These are phyloP conservation scores for Parascotia fuliginaria DNA, from an alignment of 2,888 invertebrate species.

Conservation along the genomic window DNA sequence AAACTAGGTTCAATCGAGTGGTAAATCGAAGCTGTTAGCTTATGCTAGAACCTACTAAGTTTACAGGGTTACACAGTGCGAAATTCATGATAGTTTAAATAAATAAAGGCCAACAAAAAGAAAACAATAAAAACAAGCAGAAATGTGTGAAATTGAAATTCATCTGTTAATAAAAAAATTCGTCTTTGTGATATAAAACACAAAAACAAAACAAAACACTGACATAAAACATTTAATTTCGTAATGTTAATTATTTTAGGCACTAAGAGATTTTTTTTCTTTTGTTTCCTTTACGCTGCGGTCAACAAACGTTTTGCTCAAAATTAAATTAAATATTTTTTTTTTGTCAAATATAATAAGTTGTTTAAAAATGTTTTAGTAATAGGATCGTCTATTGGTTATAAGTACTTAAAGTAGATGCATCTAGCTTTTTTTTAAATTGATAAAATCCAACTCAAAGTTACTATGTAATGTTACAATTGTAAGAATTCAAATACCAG, in stretches of 20 bases:
- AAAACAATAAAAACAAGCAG: no score
- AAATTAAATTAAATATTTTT: neutral
- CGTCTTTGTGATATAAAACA: neutral
- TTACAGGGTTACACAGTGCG: slow-evolving; percentile 38
- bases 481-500: no score
- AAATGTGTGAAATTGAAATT: no score
- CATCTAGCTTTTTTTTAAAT: no score
- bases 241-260: neutral
- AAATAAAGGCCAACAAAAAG: no score
- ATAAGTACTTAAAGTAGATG: no score
- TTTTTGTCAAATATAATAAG: no score
- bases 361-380: no score
- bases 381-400: no score
- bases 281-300: neutral
- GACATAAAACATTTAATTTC: neutral
- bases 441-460: no score
- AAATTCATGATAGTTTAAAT: neutral
- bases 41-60: slow-evolving; percentile 32
- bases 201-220: neutral
- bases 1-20: slow-evolving; percentile 48
- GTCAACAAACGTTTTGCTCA: neutral
- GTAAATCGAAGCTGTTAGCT: slow-evolving; percentile 51
- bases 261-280: neutral
- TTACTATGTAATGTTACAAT: no score
- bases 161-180: no score